These are phyloP conservation scores for Papilio protenor DNA, from an alignment of 2,888 invertebrate genomes.

Conservation along the genomic window DNA sequence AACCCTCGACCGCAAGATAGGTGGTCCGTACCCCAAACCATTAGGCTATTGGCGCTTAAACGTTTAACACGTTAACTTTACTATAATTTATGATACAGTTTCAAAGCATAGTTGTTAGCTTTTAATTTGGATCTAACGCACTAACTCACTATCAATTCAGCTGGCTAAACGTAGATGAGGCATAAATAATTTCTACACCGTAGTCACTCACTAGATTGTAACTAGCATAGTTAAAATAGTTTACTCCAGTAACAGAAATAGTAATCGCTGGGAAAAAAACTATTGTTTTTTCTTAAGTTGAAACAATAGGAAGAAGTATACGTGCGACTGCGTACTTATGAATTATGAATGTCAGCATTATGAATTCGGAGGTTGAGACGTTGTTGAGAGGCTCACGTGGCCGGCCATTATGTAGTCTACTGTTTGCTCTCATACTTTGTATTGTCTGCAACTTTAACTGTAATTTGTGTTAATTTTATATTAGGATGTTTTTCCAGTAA, in stretches of 20 bases:
- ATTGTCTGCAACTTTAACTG: not conserved
- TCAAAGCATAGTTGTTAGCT: not conserved
- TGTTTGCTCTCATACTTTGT: not conserved
- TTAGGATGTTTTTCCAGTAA: not conserved
- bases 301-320: conserved; percentile 27
- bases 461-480: conserved; percentile 4
- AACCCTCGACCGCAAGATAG: too few species aligned
- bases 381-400: conserved; percentile 35
- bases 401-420: conserved; percentile 25
- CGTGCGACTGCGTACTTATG: conserved; percentile 32
- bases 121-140: not conserved
- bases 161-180: not conserved
- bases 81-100: too few species aligned
- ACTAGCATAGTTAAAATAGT: not conserved
- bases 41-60: too few species aligned
- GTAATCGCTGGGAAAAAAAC: conserved; percentile 17
- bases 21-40: too few species aligned
- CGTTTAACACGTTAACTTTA: too few species aligned
- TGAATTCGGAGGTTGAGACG: conserved; percentile 39
- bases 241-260: conserved; percentile 24
- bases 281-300: conserved; percentile 17
- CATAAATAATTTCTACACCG: not conserved
- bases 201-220: not conserved
- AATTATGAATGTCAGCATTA: conserved; percentile 42
- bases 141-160: not conserved